Percentiles rank a stretch among this genome's conserved stretches.
phyloP scores from a whole-genome alignment of 1,140 invertebrate genomes.

The Papilio machaon region DNA sequence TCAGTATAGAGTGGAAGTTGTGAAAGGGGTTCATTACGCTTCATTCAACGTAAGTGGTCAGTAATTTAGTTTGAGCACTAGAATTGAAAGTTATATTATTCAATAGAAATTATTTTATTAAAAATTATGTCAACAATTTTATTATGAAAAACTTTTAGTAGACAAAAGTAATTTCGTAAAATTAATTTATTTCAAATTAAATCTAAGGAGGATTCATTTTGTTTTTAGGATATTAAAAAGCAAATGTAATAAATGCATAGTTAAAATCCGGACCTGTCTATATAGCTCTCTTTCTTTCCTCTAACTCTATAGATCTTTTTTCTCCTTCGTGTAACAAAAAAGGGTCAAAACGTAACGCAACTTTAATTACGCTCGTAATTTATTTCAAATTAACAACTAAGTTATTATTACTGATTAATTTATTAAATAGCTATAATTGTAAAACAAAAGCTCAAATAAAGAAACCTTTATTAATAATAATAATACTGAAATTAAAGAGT shows the following conservation, averaged over 20 bases:
- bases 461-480: too few relatives aligned
- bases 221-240: too few relatives aligned
- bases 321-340: too few relatives aligned
- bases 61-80: not conserved
- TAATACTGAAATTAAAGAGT: not conserved
- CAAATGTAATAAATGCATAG: not conserved
- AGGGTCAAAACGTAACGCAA: too few relatives aligned
- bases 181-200: not conserved
- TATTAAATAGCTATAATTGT: too few relatives aligned
- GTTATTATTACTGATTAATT: too few relatives aligned
- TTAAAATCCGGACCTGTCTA: not conserved
- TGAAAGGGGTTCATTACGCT: conserved; percentile 5
- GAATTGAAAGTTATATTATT: not conserved
- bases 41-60: conserved; percentile 10
- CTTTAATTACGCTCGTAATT: too few relatives aligned
- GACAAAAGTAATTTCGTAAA: not conserved
- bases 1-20: not conserved
- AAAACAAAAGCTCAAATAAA: too few relatives aligned
- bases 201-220: too few relatives aligned
- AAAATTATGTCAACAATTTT: conserved; percentile 3
- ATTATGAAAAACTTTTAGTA: not conserved
- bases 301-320: too few relatives aligned
- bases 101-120: not conserved
- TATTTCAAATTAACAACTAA: too few relatives aligned
- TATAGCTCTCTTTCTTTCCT: not conserved